Base-by-base conservation (phyloP, 1,140 invertebrate species). In the Rhagoletis pomonella region DNA sequence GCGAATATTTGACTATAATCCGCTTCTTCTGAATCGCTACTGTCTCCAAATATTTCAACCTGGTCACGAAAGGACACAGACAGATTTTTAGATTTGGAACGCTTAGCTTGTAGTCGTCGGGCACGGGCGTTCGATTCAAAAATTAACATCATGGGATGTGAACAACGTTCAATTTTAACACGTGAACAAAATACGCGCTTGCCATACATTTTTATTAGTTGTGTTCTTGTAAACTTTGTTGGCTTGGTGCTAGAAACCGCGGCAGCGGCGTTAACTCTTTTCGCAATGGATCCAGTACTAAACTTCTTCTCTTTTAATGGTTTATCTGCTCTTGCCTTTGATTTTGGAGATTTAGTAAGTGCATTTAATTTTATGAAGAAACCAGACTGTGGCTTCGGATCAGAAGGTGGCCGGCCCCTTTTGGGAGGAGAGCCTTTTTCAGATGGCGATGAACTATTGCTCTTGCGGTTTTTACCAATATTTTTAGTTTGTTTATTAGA, bases 11-110 rank as follows among this genome's bases (percentile, higher is more conserved):
- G 50, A 81, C 47, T 81, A 12, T 10, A 6, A 62, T 88, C 88
- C 19, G 42, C 12, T 59, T 60, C 81, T 44, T 88, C 87, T n/a
- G 87, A 87, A 65, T 87, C 86, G n/a, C 58, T 60, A 6, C 85
- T 67, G 17, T 60, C 62, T 4, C 89, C 89, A 88, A 89, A 87
- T 77, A 89, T 88, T 86, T 89, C 89, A 5, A 89, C 89, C 10
- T 87, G 84, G 47, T 89, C 89, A 4, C 87, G 73, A 86, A 89
- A 89, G 5, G 89, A 89, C 5, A 89, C 89, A 0, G 89, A 88
- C 1, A 89, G 59, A 87, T 89, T 88, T 86, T 89, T 89, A 1
- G 44, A 65, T 67, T 89, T 88, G 19, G 60, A 86, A 7, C 42
- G 44, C 44, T 86, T 88, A 1, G 65, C 44, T 81, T 87, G 69